These are phyloP conservation scores for Drosophila dives DNA, from an alignment of 2,888 invertebrate genomes.

Conservation along the genomic window DNA sequence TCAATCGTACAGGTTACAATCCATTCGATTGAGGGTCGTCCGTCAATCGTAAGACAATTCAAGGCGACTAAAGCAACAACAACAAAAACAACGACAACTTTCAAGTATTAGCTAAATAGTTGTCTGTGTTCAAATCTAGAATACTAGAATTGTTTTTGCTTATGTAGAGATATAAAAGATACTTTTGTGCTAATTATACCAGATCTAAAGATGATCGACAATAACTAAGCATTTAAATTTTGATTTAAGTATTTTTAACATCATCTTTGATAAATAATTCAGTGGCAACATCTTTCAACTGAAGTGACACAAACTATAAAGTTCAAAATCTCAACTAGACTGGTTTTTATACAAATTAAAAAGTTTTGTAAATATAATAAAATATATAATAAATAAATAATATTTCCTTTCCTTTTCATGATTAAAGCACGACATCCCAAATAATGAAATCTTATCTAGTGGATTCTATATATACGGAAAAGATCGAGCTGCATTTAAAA, in stretches of 20 bases:
- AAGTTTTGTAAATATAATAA: too few relatives aligned
- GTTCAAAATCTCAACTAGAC: too few relatives aligned
- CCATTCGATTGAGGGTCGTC: slow-evolving; percentile 40
- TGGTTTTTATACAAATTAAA: too few relatives aligned
- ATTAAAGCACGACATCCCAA: too few relatives aligned
- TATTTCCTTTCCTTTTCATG: too few relatives aligned
- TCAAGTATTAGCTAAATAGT: slow-evolving; percentile 19
- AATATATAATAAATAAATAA: too few relatives aligned
- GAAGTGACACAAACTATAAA: too few relatives aligned
- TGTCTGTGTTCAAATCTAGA: neutral
- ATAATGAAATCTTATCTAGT: too few relatives aligned
- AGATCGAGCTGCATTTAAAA: neutral
- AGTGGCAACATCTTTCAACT: too few relatives aligned
- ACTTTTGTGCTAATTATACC: neutral
- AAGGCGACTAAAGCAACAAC: slow-evolving; percentile 35
- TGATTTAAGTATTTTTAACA: neutral
- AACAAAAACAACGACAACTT: slow-evolving; percentile 47
- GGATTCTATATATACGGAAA: too few relatives aligned
- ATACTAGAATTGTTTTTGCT: slow-evolving; percentile 1
- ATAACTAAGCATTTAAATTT: neutral
- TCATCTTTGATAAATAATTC: neutral
- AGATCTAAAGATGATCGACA: neutral
- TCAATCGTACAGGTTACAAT: slow-evolving; percentile 40
- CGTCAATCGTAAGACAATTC: slow-evolving; percentile 35
- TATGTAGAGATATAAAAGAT: neutral